Conservation (phyloP, 2,113 vertebrate species). For the Columba livia region DNA sequence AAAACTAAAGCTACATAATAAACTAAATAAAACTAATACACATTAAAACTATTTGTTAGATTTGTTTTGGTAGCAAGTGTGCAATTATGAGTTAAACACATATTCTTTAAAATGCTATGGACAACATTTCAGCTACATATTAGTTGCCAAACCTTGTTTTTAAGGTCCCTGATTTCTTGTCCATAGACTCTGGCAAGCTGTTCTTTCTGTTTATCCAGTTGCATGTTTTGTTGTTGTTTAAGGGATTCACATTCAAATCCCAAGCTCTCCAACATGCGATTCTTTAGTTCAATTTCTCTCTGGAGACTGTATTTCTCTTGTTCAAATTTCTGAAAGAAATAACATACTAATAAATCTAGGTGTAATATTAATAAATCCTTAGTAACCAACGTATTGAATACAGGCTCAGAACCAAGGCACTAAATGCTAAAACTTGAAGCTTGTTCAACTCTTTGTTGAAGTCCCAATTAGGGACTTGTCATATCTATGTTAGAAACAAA, state of each 20-base stretch:
- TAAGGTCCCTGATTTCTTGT: slow-evolving; percentile 80
- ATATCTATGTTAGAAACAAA: background rate
- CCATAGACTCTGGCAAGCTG: slow-evolving; percentile 79
- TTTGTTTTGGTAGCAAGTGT: background rate
- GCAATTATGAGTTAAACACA: background rate
- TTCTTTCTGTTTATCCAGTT: slow-evolving; percentile 81
- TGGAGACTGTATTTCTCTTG: slow-evolving; percentile 92
- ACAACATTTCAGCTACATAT: background rate
- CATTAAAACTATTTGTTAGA: background rate
- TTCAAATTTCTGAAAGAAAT: slow-evolving; percentile 76
- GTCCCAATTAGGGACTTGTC: background rate
- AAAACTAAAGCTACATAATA: background rate
- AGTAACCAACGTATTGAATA: background rate
- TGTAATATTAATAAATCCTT: background rate
- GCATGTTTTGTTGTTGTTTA: slow-evolving; percentile 84
- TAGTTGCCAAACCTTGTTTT: slow-evolving; percentile 84
- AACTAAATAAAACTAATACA: background rate
- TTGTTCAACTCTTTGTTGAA: background rate
- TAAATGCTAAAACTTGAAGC: background rate
- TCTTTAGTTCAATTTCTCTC: slow-evolving; percentile 89
- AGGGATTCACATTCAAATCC: slow-evolving; percentile 86
- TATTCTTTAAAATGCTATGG: background rate
- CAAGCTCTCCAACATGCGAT: slow-evolving; percentile 86
- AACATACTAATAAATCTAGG: background rate
- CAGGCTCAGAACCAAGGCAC: background rate